These are phyloP conservation scores for Gambusia holbrooki DNA, from an alignment of 2,113 vertebrate genomes.

Conservation along the genomic window DNA sequence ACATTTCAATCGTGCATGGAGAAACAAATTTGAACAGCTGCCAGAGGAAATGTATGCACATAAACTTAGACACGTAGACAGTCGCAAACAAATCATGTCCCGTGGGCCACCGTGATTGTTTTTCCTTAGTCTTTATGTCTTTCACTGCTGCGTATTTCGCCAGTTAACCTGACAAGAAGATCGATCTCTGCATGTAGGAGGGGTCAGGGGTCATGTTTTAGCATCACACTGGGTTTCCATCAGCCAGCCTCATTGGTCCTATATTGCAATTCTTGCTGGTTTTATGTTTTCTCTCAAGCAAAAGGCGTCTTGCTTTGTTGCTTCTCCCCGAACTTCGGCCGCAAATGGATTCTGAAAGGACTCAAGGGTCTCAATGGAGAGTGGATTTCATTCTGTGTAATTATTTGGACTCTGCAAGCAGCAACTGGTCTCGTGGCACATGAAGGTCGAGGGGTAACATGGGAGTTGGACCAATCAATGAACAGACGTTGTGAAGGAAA, in stretches of 20 bases:
- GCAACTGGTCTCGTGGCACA: conserved; percentile 27
- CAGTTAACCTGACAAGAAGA: conserved; percentile 48
- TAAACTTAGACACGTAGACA: conserved; percentile 33
- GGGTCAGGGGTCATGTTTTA: conserved; percentile 42
- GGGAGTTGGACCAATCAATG: conserved; percentile 11
- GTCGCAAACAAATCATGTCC: conserved; percentile 48
- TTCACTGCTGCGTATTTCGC: conserved; percentile 3
- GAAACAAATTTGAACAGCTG: conserved; percentile 31
- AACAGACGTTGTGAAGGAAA: not conserved
- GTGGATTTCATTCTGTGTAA: conserved; percentile 21
- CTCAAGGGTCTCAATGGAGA: not conserved
- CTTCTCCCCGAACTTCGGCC: conserved; percentile 11
- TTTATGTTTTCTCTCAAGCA: conserved; percentile 39
- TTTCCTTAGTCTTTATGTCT: not conserved
- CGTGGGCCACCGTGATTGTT: conserved; percentile 29
- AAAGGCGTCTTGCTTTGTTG: conserved; percentile 2
- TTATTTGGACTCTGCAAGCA: conserved; percentile 31
- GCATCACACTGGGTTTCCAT: not conserved
- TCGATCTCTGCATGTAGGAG: not conserved
- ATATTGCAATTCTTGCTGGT: conserved; percentile 34
- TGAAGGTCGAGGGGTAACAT: conserved; percentile 28
- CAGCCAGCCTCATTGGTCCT: conserved; percentile 21
- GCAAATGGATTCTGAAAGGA: not conserved
- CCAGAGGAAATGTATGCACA: conserved; percentile 50
- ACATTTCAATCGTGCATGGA: conserved; percentile 27